Evolutionary conservation across 2,797 vertebrate species (phyloP).

Genomic region (Acanthornis magna): DNA sequence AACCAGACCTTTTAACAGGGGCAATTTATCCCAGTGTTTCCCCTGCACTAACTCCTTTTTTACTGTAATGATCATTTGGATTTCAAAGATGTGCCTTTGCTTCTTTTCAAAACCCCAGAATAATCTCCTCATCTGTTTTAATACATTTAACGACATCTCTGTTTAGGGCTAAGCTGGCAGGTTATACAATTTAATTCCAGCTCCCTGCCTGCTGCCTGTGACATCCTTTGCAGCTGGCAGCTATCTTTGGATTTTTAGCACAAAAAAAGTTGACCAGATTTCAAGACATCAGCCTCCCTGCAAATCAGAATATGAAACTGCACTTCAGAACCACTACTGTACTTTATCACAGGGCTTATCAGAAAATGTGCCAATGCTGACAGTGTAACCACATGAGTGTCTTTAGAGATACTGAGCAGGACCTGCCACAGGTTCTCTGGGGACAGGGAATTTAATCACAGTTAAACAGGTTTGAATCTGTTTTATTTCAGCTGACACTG

Average conservation of each 20-base stretch:
- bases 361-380: not conserved
- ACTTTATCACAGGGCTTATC: not conserved
- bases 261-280: not conserved
- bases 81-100: not conserved
- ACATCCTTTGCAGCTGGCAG: not conserved
- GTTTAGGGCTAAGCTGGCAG: not conserved
- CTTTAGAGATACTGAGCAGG: not conserved
- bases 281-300: not conserved
- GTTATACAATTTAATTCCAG: not conserved
- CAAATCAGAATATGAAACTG: not conserved
- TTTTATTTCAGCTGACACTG: not conserved
- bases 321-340: not conserved
- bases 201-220: not conserved
- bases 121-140: not conserved
- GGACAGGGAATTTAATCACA: not conserved
- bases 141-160: not conserved
- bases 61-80: not conserved
- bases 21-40: not conserved
- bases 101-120: not conserved
- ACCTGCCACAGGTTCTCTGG: not conserved
- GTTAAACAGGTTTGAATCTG: not conserved
- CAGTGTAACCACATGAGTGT: not conserved
- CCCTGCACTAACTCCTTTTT: not conserved
- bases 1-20: not conserved
- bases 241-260: not conserved